Conservation (phyloP, 1,140 invertebrate genomes). For the Zaprionus davidi region DNA sequence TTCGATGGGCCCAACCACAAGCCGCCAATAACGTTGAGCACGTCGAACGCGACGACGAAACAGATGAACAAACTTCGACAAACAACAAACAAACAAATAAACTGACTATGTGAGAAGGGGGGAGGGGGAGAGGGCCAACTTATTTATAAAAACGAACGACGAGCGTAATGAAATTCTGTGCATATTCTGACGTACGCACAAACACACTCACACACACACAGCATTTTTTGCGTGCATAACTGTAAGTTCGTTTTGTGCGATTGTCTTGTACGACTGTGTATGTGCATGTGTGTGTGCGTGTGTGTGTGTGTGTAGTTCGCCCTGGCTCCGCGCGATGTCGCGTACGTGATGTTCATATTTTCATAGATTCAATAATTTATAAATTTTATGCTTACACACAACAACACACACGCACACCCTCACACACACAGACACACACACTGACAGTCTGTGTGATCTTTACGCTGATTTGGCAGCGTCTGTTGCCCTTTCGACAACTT, state of each 20-base stretch:
- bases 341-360: conserved; percentile 81
- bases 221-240: conserved; percentile 58
- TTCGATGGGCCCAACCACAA: not conserved
- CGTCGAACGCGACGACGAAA: conserved; percentile 57
- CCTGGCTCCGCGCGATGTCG: conserved; percentile 19
- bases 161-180: conserved; percentile 79
- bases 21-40: conserved; percentile 51
- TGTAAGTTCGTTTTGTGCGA: conserved; percentile 70
- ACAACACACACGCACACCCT: conserved; percentile 31
- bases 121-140: conserved; percentile 37
- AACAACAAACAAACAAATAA: conserved; percentile 65
- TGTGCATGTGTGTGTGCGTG: conserved; percentile 31
- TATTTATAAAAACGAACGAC: conserved; percentile 67
- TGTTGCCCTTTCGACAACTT: conserved; percentile 56
- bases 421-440: conserved; percentile 31
- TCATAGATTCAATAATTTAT: conserved; percentile 83
- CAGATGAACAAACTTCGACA: conserved; percentile 75
- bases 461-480: conserved; percentile 62
- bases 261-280: conserved; percentile 52
- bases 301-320: conserved; percentile 54
- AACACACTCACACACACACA: conserved; percentile 18
- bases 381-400: conserved; percentile 67
- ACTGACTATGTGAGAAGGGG: not conserved
- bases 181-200: conserved; percentile 67
- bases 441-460: conserved; percentile 41